Percentiles rank a stretch among this genome's conserved stretches.
Conservation (phyloP, 1,140 invertebrate species). For the Drosophila burlai region DNA sequence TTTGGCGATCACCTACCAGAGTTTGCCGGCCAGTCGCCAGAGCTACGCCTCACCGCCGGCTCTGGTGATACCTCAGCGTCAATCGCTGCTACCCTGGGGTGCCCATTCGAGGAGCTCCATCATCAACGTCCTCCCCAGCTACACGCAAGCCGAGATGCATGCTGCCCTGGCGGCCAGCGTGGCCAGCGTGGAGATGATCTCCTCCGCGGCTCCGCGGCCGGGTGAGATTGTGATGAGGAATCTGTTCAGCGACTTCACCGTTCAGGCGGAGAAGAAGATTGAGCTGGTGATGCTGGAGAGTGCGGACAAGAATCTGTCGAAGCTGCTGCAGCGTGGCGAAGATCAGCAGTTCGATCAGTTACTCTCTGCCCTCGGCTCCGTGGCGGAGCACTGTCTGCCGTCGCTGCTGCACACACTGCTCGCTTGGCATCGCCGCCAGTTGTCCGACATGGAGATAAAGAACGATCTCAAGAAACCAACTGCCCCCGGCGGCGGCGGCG, state of each 20-base stretch:
- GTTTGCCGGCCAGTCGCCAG: conserved; percentile 58
- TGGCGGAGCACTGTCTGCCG: conserved; percentile 98
- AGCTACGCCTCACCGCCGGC: conserved; percentile 71
- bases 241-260: conserved; percentile 97
- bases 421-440: conserved; percentile 97
- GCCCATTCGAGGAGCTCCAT: conserved; percentile 78
- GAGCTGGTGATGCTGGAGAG: conserved; percentile 96
- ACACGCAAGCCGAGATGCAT: conserved; percentile 75
- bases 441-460: conserved; percentile 86
- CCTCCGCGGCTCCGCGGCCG: conserved; percentile 87
- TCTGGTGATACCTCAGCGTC: conserved; percentile 75
- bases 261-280: conserved; percentile 97
- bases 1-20: conserved; percentile 58
- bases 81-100: conserved; percentile 82
- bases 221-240: conserved; percentile 98
- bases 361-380: conserved; percentile 95
- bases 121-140: conserved; percentile 76
- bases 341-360: conserved; percentile 98
- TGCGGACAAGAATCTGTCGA: conserved; percentile 95
- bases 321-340: conserved; percentile 97
- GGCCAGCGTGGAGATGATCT: conserved; percentile 68
- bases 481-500: conserved; percentile 5
- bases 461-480: conserved; percentile 78
- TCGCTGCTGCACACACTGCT: conserved; percentile 97
- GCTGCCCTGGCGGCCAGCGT: conserved; percentile 67